phyloP scores from a whole-genome alignment of 2,797 vertebrate genomes.

The Hydrophis major region DNA sequence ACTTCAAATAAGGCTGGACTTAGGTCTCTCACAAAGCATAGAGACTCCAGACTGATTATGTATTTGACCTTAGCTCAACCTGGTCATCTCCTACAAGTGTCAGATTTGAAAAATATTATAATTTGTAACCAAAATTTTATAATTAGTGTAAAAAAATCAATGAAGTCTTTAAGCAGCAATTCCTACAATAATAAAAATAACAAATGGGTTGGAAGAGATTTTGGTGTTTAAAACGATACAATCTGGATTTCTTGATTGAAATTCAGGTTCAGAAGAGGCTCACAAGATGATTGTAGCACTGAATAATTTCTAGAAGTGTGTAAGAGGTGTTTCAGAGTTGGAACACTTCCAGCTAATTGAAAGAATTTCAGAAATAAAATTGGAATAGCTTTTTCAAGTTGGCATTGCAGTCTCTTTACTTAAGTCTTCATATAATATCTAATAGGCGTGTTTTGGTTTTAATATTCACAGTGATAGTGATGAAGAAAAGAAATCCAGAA shows the following conservation, averaged over 20 bases:
- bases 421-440: background rate
- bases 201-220: background rate
- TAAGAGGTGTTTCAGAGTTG: background rate
- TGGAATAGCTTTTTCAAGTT: background rate
- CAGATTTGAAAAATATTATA: background rate
- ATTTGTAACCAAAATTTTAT: background rate
- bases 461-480: slow-evolving; percentile 84
- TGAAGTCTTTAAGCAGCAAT: background rate
- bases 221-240: background rate
- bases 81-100: background rate
- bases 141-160: background rate
- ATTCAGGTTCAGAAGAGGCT: background rate
- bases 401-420: background rate
- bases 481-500: slow-evolving; percentile 80
- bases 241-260: background rate
- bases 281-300: background rate
- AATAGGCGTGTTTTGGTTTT: slow-evolving; percentile 51
- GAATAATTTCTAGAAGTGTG: background rate
- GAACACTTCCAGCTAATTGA: background rate
- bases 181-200: background rate
- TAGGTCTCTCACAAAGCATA: background rate
- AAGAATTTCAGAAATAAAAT: background rate
- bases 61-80: background rate
- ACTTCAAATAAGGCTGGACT: background rate
- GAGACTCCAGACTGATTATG: background rate